Percentiles rank a stretch among this genome's conserved stretches.
Conservation (phyloP, 2,113 vertebrate species). For the Tympanuchus pallidicinctus region DNA sequence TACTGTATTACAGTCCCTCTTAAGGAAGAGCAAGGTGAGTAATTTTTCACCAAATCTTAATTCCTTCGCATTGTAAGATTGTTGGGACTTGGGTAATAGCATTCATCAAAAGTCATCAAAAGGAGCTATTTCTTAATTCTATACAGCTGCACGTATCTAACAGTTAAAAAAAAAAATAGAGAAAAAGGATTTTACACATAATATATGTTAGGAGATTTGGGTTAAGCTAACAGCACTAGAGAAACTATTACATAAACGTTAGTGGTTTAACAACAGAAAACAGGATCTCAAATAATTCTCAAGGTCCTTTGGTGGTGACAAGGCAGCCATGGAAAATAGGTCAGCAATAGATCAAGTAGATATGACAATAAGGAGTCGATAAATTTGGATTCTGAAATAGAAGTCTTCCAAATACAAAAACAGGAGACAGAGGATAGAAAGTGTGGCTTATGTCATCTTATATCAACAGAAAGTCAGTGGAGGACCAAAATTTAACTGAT, state of each 20-base stretch:
- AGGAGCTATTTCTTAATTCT: not conserved
- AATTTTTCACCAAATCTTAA: not conserved
- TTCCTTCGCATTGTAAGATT: not conserved
- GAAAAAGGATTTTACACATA: not conserved
- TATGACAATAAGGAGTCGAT: not conserved
- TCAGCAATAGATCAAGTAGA: conserved; percentile 18
- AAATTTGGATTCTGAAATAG: not conserved
- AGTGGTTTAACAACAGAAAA: not conserved
- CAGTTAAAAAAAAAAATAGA: not conserved
- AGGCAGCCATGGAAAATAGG: conserved; percentile 17
- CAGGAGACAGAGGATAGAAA: not conserved
- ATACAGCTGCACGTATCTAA: not conserved
- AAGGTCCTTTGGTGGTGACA: conserved; percentile 33
- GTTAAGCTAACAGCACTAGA: conserved; percentile 29
- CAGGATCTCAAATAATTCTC: conserved; percentile 41
- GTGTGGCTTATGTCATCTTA: not conserved
- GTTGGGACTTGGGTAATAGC: not conserved
- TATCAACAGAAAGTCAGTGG: not conserved
- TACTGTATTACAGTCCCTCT: not conserved
- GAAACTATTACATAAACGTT: conserved; percentile 37
- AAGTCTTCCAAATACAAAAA: not conserved
- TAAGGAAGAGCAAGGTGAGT: not conserved
- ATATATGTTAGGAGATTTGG: conserved; percentile 6
- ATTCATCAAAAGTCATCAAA: not conserved
- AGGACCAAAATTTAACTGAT: not conserved